Percentiles rank a stretch among this genome's conserved stretches.
phyloP scores from a whole-genome alignment of 2,113 vertebrate genomes.

The Myotis davidii region DNA sequence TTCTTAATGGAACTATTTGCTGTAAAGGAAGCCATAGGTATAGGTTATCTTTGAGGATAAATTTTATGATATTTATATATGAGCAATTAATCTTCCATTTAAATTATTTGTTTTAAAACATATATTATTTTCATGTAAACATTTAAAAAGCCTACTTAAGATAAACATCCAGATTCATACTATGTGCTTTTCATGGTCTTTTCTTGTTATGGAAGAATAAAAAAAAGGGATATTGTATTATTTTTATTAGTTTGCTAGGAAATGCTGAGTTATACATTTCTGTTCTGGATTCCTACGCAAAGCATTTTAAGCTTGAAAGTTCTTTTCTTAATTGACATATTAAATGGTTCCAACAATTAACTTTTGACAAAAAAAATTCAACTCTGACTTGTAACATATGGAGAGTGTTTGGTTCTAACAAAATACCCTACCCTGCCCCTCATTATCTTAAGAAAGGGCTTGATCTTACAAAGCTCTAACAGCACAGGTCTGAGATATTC shows the following conservation, averaged over 20 bases:
- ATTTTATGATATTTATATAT: neutral
- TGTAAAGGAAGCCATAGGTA: neutral
- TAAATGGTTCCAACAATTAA: neutral
- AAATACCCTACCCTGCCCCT: neutral
- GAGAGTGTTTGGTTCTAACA: neutral
- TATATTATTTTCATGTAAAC: neutral
- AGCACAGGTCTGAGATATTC: neutral
- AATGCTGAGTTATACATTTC: neutral
- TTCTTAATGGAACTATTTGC: slow-evolving; percentile 15
- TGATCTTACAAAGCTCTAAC: neutral
- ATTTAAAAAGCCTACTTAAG: slow-evolving; percentile 32
- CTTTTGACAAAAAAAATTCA: neutral
- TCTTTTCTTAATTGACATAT: slow-evolving; percentile 1
- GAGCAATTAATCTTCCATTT: neutral
- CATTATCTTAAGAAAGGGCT: neutral
- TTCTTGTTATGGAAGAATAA: neutral
- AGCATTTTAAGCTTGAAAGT: neutral
- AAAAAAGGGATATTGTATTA: neutral
- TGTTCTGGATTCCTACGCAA: neutral
- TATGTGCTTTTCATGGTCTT: neutral
- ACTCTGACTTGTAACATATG: neutral
- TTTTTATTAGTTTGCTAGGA: slow-evolving; percentile 10
- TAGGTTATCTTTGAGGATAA: neutral
- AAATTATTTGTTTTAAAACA: neutral
- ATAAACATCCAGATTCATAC: neutral